A percentile compares a stretch with the other conserved stretches of the same genome.
Evolutionary conservation across 2,888 invertebrate species (phyloP).

Genomic region (Gibbula magus): DNA sequence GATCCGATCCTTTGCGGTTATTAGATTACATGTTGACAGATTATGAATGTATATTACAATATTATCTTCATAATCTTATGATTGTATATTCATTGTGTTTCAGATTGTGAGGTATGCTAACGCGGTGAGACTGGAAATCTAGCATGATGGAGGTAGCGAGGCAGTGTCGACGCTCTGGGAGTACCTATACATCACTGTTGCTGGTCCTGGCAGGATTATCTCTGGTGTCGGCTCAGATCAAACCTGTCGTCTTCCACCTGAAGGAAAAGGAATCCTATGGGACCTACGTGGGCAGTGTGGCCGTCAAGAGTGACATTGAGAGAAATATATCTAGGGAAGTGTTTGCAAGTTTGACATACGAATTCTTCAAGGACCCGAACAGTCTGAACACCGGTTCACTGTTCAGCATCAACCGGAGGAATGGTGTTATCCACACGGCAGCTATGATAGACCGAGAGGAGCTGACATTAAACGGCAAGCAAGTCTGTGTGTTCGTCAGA

Average conservation of each 20-base stretch:
- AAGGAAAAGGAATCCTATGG: constrained; percentile 48
- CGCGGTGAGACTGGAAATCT: not conserved
- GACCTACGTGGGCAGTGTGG: constrained; percentile 53
- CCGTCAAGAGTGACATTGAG: constrained; percentile 38
- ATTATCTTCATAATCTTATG: not conserved
- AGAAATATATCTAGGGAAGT: constrained; percentile 32
- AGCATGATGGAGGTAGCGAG: not conserved
- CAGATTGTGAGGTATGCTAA: not conserved
- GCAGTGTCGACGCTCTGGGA: not conserved
- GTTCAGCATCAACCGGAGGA: constrained; percentile 51
- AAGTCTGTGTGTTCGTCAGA: constrained; percentile 50
- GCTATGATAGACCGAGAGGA: constrained; percentile 57
- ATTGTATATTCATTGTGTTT: not conserved
- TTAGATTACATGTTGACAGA: too few species aligned
- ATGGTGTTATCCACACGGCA: constrained; percentile 52
- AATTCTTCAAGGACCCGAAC: constrained; percentile 41
- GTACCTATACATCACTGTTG: not conserved
- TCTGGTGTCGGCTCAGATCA: not conserved
- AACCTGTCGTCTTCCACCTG: constrained; percentile 44
- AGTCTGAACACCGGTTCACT: constrained; percentile 41
- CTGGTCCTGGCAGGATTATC: not conserved
- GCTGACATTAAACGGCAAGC: constrained; percentile 38
- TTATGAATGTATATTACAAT: too few species aligned
- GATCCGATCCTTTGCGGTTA: too few species aligned
- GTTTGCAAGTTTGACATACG: constrained; percentile 35